A percentile compares a stretch with the other conserved stretches of the same genome.
Conservation (phyloP, 1,140 invertebrate genomes). For the Megalonaias nervosa region DNA sequence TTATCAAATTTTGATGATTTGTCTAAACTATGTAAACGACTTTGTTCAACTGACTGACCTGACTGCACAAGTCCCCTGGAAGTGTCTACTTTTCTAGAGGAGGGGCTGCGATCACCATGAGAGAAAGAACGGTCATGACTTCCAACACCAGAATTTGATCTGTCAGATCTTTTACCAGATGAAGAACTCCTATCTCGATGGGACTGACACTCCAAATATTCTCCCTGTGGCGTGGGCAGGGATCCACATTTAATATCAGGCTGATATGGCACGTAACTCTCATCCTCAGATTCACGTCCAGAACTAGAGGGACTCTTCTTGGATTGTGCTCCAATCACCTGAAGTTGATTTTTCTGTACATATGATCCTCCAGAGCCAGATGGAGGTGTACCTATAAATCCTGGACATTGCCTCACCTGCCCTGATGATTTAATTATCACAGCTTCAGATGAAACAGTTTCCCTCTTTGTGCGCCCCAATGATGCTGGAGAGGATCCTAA, state of each 20-base stretch:
- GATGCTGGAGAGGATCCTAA: slow-evolving; percentile 43
- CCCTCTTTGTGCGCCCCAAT: neutral
- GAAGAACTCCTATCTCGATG: neutral
- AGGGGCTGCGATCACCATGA: neutral
- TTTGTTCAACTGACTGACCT: no score
- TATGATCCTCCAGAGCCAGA: no score
- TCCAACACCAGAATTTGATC: neutral
- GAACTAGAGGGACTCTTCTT: slow-evolving; percentile 40
- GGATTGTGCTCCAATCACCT: neutral
- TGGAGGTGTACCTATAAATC: neutral
- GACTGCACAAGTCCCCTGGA: neutral
- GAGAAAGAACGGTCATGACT: neutral
- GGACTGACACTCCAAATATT: neutral
- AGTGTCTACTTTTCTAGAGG: neutral
- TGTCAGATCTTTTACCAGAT: slow-evolving; percentile 10
- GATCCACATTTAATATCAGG: slow-evolving; percentile 14
- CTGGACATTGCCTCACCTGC: neutral
- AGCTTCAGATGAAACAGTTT: slow-evolving; percentile 1
- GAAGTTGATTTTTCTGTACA: neutral
- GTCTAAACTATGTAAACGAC: no score
- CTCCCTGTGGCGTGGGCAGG: neutral
- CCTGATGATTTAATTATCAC: slow-evolving; percentile 1
- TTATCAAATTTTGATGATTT: no score
- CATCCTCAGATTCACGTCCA: slow-evolving; percentile 52
- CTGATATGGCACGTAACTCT: slow-evolving; percentile 47